Evolutionary conservation across 2,797 vertebrate genomes (phyloP).

Genomic region (Protonibea diacanthus): DNA sequence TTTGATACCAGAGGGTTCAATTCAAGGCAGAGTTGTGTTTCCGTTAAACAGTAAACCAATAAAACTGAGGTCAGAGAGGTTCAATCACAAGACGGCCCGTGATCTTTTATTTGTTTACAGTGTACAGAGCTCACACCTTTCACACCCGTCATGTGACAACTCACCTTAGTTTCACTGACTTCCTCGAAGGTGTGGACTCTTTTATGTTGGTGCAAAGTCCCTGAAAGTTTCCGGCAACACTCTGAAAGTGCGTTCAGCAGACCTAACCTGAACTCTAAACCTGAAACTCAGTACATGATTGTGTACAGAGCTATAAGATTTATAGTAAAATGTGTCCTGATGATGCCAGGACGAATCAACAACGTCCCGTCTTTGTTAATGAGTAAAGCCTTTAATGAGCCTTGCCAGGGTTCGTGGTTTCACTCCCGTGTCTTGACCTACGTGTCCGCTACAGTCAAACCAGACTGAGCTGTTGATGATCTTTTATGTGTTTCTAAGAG

Average conservation of each 20-base stretch:
- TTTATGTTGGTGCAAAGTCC: conserved; percentile 39
- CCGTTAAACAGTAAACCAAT: conserved; percentile 30
- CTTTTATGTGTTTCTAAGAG: background rate
- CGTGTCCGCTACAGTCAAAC: background rate
- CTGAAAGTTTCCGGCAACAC: background rate
- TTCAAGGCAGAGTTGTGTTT: background rate
- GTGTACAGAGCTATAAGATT: background rate
- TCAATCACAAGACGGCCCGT: background rate
- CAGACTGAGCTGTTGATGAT: background rate
- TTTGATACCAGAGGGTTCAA: background rate
- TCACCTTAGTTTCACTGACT: background rate
- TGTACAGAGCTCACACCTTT: background rate
- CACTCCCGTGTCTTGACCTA: too few species aligned
- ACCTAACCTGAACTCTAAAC: background rate
- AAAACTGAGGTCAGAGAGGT: conserved; percentile 31
- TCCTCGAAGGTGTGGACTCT: background rate
- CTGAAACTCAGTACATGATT: background rate
- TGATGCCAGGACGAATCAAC: background rate
- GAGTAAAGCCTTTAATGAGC: too few species aligned
- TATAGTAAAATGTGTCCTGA: background rate
- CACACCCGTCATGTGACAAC: background rate
- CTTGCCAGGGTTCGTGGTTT: too few species aligned
- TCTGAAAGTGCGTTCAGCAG: background rate
- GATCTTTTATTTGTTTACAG: background rate
- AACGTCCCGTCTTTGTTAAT: too few species aligned